Percentiles rank a stretch among this genome's conserved stretches.
These are phyloP conservation scores for Theretra japonica DNA, from an alignment of 2,888 invertebrate species.

Conservation along the genomic window DNA sequence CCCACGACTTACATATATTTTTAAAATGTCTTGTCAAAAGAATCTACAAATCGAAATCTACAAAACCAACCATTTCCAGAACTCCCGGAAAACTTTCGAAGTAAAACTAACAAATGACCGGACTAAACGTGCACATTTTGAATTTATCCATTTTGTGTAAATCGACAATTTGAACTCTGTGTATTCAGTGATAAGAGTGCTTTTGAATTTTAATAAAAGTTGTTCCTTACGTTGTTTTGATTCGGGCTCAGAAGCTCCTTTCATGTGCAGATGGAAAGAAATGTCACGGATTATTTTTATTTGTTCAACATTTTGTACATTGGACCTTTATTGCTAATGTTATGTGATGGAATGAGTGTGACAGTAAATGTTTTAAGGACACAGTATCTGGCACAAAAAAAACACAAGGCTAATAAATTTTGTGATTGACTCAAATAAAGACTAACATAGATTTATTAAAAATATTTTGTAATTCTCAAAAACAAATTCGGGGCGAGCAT, in stretches of 20 bases:
- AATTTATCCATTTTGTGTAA: background rate
- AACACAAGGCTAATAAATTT: no score
- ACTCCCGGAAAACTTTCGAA: no score
- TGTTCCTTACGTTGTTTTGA: conserved; percentile 71
- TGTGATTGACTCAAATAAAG: no score
- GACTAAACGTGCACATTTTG: background rate
- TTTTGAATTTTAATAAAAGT: conserved; percentile 49
- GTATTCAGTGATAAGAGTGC: conserved; percentile 22
- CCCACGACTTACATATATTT: no score
- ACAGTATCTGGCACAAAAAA: conserved; percentile 5
- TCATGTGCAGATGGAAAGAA: conserved; percentile 56
- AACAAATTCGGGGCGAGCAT: no score
- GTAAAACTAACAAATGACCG: no score
- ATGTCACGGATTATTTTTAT: conserved; percentile 47
- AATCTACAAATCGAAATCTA: no score
- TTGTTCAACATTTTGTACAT: conserved; percentile 60
- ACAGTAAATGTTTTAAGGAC: background rate
- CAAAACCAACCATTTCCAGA: no score
- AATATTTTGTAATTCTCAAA: background rate
- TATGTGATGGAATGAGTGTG: conserved; percentile 17
- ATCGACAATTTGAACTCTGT: background rate
- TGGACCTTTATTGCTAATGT: conserved; percentile 66
- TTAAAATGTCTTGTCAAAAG: no score
- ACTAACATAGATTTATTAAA: background rate
- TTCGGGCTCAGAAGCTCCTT: conserved; percentile 77